Conservation (phyloP, 1,140 invertebrate genomes). For the Drosophila simulans region DNA sequence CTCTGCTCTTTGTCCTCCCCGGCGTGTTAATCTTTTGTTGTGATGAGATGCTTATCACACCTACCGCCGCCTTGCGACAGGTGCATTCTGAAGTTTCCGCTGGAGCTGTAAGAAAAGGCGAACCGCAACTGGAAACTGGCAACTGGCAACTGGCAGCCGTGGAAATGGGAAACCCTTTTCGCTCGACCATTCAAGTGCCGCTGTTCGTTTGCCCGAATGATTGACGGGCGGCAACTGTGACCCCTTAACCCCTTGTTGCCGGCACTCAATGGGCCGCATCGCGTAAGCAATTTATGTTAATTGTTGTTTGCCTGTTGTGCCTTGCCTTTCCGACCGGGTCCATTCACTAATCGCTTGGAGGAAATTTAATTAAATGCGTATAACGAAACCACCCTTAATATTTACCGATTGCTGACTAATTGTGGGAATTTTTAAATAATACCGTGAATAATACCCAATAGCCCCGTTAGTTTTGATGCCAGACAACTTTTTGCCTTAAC, state of each 20-base stretch:
- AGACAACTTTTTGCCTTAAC: not conserved
- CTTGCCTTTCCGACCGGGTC: conserved; percentile 2
- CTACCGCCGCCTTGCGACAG: conserved; percentile 50
- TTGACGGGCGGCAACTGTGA: conserved; percentile 56
- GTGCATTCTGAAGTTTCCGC: conserved; percentile 50
- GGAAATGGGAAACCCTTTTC: conserved; percentile 32
- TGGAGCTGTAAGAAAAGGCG: conserved; percentile 13
- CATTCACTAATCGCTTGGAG: not conserved
- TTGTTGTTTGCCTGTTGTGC: conserved; percentile 39
- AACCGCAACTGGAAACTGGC: conserved; percentile 2
- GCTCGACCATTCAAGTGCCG: conserved; percentile 44
- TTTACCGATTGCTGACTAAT: not conserved
- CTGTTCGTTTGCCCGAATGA: conserved; percentile 65
- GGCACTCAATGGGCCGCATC: conserved; percentile 61
- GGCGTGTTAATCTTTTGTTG: conserved; percentile 72
- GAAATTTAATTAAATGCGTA: not conserved
- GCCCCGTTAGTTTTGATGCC: not conserved
- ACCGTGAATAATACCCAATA: not conserved
- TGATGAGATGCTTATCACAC: conserved; percentile 70
- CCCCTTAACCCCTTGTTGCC: conserved; percentile 54
- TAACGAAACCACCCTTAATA: not conserved
- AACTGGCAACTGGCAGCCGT: conserved; percentile 13
- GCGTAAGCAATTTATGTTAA: conserved; percentile 74
- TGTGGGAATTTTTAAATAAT: conserved; percentile 11
- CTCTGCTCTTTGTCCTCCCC: conserved; percentile 41